Conservation (phyloP, 2,888 invertebrate species). For the Cheilosia grossa region DNA sequence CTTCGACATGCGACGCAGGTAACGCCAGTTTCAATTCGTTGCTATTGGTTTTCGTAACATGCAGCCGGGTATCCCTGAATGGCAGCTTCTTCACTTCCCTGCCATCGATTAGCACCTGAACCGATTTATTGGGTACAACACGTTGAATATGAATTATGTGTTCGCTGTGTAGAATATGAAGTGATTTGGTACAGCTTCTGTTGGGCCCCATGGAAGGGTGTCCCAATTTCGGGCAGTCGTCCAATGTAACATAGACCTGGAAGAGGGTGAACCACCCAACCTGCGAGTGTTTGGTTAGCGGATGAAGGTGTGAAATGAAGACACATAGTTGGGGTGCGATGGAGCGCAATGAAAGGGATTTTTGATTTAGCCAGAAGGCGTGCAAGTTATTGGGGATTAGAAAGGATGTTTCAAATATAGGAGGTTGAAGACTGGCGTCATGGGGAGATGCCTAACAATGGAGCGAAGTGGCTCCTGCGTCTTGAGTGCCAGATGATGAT, state of each 20-base stretch:
- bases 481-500: too few relatives aligned
- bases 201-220: slow-evolving; percentile 75
- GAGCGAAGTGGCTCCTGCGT: too few relatives aligned
- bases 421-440: too few relatives aligned
- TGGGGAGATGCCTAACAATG: too few relatives aligned
- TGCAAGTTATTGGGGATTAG: slow-evolving; percentile 21
- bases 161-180: slow-evolving; percentile 87
- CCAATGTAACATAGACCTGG: slow-evolving; percentile 89
- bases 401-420: not conserved
- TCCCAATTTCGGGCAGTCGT: slow-evolving; percentile 86
- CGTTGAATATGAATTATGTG: slow-evolving; percentile 86
- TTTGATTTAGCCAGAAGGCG: not conserved
- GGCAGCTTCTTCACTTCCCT: slow-evolving; percentile 83
- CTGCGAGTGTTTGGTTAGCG: slow-evolving; percentile 26
- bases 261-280: not conserved
- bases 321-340: slow-evolving; percentile 22
- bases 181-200: slow-evolving; percentile 87
- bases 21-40: slow-evolving; percentile 86
- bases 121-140: slow-evolving; percentile 80
- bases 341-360: slow-evolving; percentile 50
- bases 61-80: slow-evolving; percentile 86
- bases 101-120: slow-evolving; percentile 81
- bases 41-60: slow-evolving; percentile 85
- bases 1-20: slow-evolving; percentile 89
- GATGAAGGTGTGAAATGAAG: slow-evolving; percentile 22